These are phyloP conservation scores for Lagria hirta DNA, from an alignment of 2,888 invertebrate species.

Conservation along the genomic window DNA sequence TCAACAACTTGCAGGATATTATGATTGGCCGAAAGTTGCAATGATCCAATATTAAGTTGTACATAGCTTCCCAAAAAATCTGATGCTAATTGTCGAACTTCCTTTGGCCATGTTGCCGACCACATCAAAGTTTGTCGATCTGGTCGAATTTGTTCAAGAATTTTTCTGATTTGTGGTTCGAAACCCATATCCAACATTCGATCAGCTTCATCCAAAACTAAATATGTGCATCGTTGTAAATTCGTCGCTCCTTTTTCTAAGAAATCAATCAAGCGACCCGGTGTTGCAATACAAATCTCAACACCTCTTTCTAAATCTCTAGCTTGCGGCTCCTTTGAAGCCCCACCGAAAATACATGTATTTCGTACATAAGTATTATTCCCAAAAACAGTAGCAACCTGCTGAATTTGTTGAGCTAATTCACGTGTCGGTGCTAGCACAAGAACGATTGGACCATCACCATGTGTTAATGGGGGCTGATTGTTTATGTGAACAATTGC, in stretches of 20 bases:
- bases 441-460: constrained; percentile 93
- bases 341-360: constrained; percentile 97
- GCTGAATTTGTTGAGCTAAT: constrained; percentile 90
- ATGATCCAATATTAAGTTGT: constrained; percentile 89
- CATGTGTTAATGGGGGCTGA: constrained; percentile 75
- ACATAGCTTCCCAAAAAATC: constrained; percentile 89
- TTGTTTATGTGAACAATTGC: constrained; percentile 94
- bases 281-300: constrained; percentile 94
- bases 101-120: constrained; percentile 99
- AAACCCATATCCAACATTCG: constrained; percentile 99
- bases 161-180: constrained; percentile 93
- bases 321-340: constrained; percentile 93
- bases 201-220: constrained; percentile 95
- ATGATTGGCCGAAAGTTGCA: constrained; percentile 86
- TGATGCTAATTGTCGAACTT: constrained; percentile 87
- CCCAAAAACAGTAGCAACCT: constrained; percentile 92
- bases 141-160: constrained; percentile 89
- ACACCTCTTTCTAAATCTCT: constrained; percentile 87
- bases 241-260: constrained; percentile 86
- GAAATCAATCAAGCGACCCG: constrained; percentile 91
- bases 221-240: constrained; percentile 82
- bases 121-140: constrained; percentile 97
- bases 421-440: constrained; percentile 91
- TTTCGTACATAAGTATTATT: constrained; percentile 82
- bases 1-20: constrained; percentile 88